These are phyloP conservation scores for Eustalomyia histrio DNA, from an alignment of 2,888 invertebrate species.

Conservation along the genomic window DNA sequence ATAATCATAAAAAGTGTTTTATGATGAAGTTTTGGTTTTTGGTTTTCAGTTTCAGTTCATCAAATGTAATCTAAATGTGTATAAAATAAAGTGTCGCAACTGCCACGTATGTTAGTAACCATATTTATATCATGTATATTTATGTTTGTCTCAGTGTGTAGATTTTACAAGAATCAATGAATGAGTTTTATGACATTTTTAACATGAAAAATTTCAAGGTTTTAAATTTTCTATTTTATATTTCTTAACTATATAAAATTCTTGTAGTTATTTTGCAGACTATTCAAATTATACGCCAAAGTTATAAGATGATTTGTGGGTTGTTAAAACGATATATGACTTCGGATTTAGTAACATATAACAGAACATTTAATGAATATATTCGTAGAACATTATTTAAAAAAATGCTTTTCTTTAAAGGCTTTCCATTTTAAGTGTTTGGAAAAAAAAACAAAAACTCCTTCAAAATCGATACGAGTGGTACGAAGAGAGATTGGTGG, in stretches of 20 bases:
- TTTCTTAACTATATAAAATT: constrained; percentile 16
- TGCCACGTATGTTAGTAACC: constrained; percentile 18
- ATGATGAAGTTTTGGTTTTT: constrained; percentile 40
- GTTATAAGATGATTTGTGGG: constrained; percentile 47
- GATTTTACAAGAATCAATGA: constrained; percentile 34
- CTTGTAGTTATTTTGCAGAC: constrained; percentile 29
- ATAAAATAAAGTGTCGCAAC: constrained; percentile 41
- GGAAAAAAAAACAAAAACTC: too few species aligned
- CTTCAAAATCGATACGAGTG: too few species aligned
- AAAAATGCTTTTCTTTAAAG: too few species aligned
- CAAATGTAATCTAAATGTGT: constrained; percentile 45
- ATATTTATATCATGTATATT: neutral
- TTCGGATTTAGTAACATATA: neutral
- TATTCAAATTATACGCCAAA: constrained; percentile 34
- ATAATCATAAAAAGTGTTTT: constrained; percentile 40
- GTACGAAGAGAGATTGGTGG: too few species aligned
- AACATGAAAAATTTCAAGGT: constrained; percentile 48
- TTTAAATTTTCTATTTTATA: constrained; percentile 20
- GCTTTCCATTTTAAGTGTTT: too few species aligned
- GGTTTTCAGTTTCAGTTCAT: constrained; percentile 47
- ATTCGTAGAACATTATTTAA: neutral
- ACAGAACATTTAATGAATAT: neutral
- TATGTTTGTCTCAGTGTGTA: neutral
- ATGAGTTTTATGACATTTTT: constrained; percentile 55
- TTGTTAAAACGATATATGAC: constrained; percentile 31